Evolutionary conservation across 2,888 invertebrate genomes (phyloP), one percentile per base, ranked within the genome.

Genomic region (Aelia acuminata): DNA sequence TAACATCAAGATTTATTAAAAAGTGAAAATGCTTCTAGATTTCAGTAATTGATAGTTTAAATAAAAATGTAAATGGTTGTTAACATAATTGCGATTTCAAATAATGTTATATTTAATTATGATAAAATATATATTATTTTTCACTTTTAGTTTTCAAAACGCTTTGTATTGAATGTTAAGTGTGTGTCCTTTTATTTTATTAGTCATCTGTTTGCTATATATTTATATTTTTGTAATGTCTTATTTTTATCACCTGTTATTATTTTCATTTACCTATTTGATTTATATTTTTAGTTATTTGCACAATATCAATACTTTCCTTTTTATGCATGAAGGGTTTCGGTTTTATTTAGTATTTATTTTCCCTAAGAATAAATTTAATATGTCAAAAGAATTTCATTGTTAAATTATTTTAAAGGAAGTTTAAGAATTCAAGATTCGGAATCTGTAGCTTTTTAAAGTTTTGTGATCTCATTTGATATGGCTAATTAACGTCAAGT

Each of bases 321-420:
- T 80, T 80, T 80, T 47, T 80, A 80, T 80, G 80, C 80, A 80
- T 80, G 80, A 43, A 43, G 43, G 75, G 80, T 43, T 80, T 43
- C 43, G 80, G 80, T 80, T 80, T 70, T 31, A 70, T 70, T 70
- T 20, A 70, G 63, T 35, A 70, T 70, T 70, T 20, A 70, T 31
- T 35, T 70, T 31, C 35, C 31, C 18, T 11, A 57, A 35, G 18
- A 26, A 70, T 18, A 11, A 35, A 70, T 70, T 70, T 70, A 35
- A 7, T 18, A 35, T 70, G 18, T 70, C 31, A 8, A 70, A 70
- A 70, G 18, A 70, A 26, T 70, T 70, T 35, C 8, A 20, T 35
- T 70, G 63, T 70, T 1, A 11, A 35, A 35, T 18, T 35, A 22
- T 70, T 35, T 11, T n/a, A 13, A 80, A 39, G n/a, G 18, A 80